A percentile compares a stretch with the other conserved stretches of the same genome.
Conservation (phyloP, 2,888 invertebrate species). For the Ormyrus rosae region DNA sequence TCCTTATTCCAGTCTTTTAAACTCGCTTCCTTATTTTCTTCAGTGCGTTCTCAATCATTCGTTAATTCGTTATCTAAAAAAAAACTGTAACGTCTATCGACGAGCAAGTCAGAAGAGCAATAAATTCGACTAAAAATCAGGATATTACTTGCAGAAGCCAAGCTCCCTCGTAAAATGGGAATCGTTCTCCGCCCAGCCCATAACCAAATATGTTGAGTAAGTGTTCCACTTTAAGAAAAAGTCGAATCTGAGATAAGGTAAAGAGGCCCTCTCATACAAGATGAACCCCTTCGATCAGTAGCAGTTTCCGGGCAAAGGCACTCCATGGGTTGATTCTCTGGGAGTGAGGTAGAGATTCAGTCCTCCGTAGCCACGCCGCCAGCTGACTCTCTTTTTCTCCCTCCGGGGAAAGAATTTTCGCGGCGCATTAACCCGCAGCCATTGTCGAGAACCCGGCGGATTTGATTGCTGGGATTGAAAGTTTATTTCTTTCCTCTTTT, state of each 20-base stretch:
- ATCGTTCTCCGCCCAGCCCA: no score
- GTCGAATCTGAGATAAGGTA: not conserved
- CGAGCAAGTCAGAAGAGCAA: no score
- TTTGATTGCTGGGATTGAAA: conserved; percentile 32
- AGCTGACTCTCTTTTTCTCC: conserved; percentile 5
- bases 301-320: not conserved
- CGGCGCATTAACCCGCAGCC: conserved; percentile 32
- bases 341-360: not conserved
- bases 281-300: conserved; percentile 27
- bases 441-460: not conserved
- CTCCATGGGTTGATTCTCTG: not conserved
- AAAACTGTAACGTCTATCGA: no score
- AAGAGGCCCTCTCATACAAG: not conserved
- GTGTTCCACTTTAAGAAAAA: not conserved
- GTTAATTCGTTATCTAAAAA: no score
- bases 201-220: no score
- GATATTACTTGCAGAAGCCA: no score
- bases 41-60: no score
- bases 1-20: no score
- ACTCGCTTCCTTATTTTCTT: no score
- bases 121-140: no score
- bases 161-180: no score
- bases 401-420: conserved; percentile 11
- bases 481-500: not conserved
- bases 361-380: not conserved